Conservation (phyloP, 2,888 invertebrate genomes). For the Papilio gigon region DNA sequence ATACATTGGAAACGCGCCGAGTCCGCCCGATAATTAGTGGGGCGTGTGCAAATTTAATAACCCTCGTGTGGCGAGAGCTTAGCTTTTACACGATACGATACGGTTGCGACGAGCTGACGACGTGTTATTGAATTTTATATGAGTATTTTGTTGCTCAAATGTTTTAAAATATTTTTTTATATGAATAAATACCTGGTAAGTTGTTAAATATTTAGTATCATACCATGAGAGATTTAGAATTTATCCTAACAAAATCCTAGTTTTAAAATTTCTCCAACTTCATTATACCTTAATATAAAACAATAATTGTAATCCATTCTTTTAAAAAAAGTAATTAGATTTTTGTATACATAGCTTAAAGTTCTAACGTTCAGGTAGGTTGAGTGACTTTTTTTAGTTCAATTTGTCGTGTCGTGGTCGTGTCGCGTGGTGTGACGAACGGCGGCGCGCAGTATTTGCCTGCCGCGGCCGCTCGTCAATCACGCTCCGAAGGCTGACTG, state of each 20-base stretch:
- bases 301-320: neutral
- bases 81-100: slow-evolving; percentile 52
- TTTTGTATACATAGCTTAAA: neutral
- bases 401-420: slow-evolving; percentile 41
- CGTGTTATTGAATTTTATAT: no score
- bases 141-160: neutral
- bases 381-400: slow-evolving; percentile 28
- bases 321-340: neutral
- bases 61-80: slow-evolving; percentile 58
- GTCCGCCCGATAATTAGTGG: slow-evolving; percentile 73
- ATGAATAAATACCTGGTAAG: neutral
- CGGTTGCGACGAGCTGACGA: slow-evolving; percentile 36
- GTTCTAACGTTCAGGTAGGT: neutral
- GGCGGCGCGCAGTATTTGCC: slow-evolving; percentile 69
- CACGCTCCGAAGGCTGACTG: slow-evolving; percentile 75
- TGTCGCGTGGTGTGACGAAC: slow-evolving; percentile 59
- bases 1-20: slow-evolving; percentile 57
- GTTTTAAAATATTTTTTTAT: neutral
- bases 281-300: neutral
- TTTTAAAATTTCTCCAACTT: neutral
- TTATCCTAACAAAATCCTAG: neutral
- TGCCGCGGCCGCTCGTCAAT: slow-evolving; percentile 79
- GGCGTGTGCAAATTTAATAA: slow-evolving; percentile 79
- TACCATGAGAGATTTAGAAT: no score
- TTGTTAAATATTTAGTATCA: no score